Percentiles rank a stretch among this genome's conserved stretches.
Conservation (phyloP, 2,888 invertebrate genomes). For the Yponomeuta malinellus region DNA sequence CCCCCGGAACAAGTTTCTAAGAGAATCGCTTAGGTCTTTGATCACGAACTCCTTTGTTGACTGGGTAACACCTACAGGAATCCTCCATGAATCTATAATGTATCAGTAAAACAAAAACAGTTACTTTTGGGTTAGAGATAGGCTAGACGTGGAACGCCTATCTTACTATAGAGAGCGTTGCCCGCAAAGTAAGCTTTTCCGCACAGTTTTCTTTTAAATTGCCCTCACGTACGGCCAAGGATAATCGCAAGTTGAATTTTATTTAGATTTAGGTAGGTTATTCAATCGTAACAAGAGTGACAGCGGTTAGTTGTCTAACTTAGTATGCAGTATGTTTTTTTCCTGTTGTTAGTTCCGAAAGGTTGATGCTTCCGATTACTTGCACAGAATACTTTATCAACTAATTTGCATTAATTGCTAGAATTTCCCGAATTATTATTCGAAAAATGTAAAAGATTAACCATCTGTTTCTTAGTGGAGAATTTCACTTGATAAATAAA, state of each 20-base stretch:
- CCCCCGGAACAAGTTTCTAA: too few relatives aligned
- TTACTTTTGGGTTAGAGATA: too few relatives aligned
- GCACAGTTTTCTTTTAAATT: conserved; percentile 30
- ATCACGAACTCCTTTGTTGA: too few relatives aligned
- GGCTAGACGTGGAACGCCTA: too few relatives aligned
- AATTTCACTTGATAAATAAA: too few relatives aligned
- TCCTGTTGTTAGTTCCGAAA: conserved; percentile 23
- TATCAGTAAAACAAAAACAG: too few relatives aligned
- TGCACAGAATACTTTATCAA: neutral
- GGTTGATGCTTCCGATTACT: neutral
- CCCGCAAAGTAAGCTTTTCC: neutral
- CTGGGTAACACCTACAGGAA: too few relatives aligned
- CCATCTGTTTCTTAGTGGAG: too few relatives aligned
- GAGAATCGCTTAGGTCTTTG: too few relatives aligned
- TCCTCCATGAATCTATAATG: too few relatives aligned
- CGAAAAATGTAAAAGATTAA: too few relatives aligned
- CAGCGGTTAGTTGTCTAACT: conserved; percentile 18
- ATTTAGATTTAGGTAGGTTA: conserved; percentile 24
- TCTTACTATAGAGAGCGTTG: too few relatives aligned
- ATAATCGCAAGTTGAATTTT: conserved; percentile 31
- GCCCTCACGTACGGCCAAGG: conserved; percentile 49
- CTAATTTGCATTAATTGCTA: neutral
- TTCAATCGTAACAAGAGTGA: conserved; percentile 24
- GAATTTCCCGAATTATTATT: neutral
- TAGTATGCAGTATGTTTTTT: conserved; percentile 22